phyloP scores from a whole-genome alignment of 2,113 vertebrate genomes.

The Centropristis striata region DNA sequence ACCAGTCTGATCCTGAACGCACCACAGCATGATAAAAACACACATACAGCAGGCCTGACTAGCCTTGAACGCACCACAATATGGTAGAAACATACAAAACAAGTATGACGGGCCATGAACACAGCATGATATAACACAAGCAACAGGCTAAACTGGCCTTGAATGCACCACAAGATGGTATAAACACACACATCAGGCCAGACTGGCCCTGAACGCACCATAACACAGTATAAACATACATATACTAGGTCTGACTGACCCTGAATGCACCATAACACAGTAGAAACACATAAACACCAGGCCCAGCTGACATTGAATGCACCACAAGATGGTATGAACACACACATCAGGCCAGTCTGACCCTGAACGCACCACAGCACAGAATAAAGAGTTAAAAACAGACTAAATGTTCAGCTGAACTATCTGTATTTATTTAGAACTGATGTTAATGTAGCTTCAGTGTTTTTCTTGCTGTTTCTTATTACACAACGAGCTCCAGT shows the following conservation, averaged over 20 bases:
- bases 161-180: too few species aligned
- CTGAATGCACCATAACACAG: too few species aligned
- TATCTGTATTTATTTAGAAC: too few species aligned
- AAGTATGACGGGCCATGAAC: not conserved
- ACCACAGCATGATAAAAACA: conserved; percentile 91
- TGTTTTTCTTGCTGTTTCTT: not conserved
- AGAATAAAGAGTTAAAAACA: not conserved
- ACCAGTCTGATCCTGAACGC: conserved; percentile 69
- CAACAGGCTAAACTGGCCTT: not conserved
- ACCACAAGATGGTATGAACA: not conserved
- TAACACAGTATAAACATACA: not conserved
- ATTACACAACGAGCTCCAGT: not conserved
- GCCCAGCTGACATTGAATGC: too few species aligned
- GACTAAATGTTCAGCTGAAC: not conserved
- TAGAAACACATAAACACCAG: not conserved
- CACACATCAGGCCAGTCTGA: not conserved
- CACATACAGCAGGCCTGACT: not conserved
- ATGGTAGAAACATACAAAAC: conserved; percentile 84
- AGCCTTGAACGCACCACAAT: too few species aligned
- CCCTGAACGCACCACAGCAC: not conserved
- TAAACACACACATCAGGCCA: not conserved
- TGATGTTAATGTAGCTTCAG: too few species aligned
- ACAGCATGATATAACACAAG: not conserved
- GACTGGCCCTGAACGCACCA: not conserved
- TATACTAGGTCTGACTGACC: not conserved